These are phyloP conservation scores for roundworm (Caenorhabditis elegans) DNA, from an alignment of 1,140 invertebrate species.

Conservation along the genomic window WBcel235 BX284604.4:14694501-14695000, in stretches of 20 bases:
- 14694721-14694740: slow-evolving; percentile 78
- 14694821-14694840: background rate
- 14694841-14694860: background rate
- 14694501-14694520: slow-evolving; percentile 47
- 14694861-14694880: background rate
- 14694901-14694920: background rate
- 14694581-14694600: slow-evolving; percentile 38
- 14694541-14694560: slow-evolving; percentile 53
- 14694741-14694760: slow-evolving; percentile 71
- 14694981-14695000: too few species aligned
- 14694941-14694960: slow-evolving; percentile 5
- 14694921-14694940: background rate
- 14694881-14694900: background rate
- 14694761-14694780: slow-evolving; percentile 55
- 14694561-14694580: slow-evolving; percentile 56
- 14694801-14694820: slow-evolving; percentile 59
- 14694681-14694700: slow-evolving; percentile 68
- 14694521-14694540: slow-evolving; percentile 50
- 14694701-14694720: slow-evolving; percentile 74
- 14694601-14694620: background rate
- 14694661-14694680: slow-evolving; percentile 68
- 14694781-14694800: slow-evolving; percentile 67
- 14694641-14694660: slow-evolving; percentile 66
- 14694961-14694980: too few species aligned
- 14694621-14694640: slow-evolving; percentile 49